Evolutionary conservation across 2,888 invertebrate species (phyloP), one percentile per base, ranked within the genome.

Genomic region (Habrosyne pyritoides): DNA sequence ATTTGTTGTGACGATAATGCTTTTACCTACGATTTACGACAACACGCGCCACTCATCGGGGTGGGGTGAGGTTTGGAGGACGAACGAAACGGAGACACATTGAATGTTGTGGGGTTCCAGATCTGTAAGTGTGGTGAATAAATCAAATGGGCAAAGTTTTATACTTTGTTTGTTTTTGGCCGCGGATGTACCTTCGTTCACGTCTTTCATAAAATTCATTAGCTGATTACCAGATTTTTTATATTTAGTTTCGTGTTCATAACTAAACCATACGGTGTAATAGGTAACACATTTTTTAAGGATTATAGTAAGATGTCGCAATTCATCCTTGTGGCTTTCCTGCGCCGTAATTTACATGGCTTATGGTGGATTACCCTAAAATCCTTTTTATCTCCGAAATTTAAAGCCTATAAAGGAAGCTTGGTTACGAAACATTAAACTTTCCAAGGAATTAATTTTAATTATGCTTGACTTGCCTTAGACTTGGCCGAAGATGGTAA

Each of bases 381-480:
- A 78, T 74, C 74, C 67, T 60, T 71, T 71, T 75, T 75, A 79
- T 77, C 78, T 69, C 56, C 42, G 52, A 61, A 51, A 63, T 61
- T 66, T 63, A 70, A 63, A 70, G n/a, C n/a, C n/a, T 63, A 63
- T 63, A 54, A 64, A 66, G 64, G 64, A 68, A 68, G 61, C 67
- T n/a, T 57, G 60, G 61, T 77, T 77, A 75, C 73, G 67, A 63
- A 75, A 80, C 70, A 56, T 65, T 69, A 24, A 3, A 24, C 24
- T 5, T n/a, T n/a, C n/a, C n/a, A n/a, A n/a, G n/a, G n/a, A n/a
- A n/a, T n/a, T n/a, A n/a, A n/a, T n/a, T n/a, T n/a, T n/a, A n/a
- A n/a, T n/a, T n/a, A n/a, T n/a, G n/a, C n/a, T n/a, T n/a, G n/a
- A n/a, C n/a, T n/a, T n/a, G n/a, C n/a, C n/a, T n/a, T n/a, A n/a